Conservation (phyloP, 2,113 vertebrate genomes). For the Scopus umbretta region DNA sequence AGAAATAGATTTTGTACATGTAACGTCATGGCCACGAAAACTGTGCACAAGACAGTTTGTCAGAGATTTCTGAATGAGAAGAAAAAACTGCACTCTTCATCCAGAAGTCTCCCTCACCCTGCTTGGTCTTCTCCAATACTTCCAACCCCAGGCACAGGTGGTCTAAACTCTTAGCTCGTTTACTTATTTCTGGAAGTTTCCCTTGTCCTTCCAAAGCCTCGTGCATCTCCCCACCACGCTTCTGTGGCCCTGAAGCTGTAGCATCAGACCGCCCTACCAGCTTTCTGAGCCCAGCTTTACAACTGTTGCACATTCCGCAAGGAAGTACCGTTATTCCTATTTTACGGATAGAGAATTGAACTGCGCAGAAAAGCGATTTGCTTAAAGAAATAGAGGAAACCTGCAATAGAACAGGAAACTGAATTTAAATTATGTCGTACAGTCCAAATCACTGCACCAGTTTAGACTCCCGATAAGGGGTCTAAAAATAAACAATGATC, state of each 20-base stretch:
- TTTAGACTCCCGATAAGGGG: neutral
- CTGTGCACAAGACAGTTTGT: neutral
- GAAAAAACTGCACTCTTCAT: neutral
- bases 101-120: neutral
- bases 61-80: neutral
- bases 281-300: neutral
- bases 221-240: neutral
- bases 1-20: neutral
- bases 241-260: neutral
- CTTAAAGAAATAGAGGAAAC: neutral
- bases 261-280: neutral
- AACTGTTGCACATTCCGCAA: fast-evolving
- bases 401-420: neutral
- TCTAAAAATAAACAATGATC: slow-evolving; percentile 1
- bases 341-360: neutral
- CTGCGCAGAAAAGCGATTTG: neutral
- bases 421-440: neutral
- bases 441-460: neutral
- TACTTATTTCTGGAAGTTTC: neutral
- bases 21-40: neutral
- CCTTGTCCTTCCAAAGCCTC: neutral
- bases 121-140: neutral
- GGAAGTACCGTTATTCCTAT: neutral
- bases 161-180: neutral
- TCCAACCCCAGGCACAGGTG: neutral